Evolutionary conservation across 92 coral and sea anemone species (phyloP), one percentile per base, ranked within the genome.

Genomic region (Isaurus tuberculatus): DNA sequence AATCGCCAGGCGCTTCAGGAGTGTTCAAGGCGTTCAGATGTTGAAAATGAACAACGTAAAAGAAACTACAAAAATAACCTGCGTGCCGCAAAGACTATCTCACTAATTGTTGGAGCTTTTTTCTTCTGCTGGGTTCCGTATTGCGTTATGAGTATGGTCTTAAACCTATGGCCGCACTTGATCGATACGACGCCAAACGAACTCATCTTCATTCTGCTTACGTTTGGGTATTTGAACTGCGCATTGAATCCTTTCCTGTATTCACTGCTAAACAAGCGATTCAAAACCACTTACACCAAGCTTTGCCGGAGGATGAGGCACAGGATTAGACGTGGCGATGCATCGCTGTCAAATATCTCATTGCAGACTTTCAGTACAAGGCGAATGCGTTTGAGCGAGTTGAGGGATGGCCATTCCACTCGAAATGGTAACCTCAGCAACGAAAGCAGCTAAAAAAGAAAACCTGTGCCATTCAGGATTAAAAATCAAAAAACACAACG

Each of bases 191-290:
- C 79, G 3, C 79, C 86, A 19, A 19, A 71, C 8, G 57, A 73
- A 40, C 63, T 85, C 9, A 0, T 17, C 28, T 30, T 27, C 5
- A 70, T 90, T 6, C 71, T 93, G 29, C 78, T 93, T 27, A 73
- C 88, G 94, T 86, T 88, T 55, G 97, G 97, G 22, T 93, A 93
- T 80, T 90, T 93, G 23, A 91, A 93, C 88, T 93, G 91, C 0
- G 97, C 97, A 32, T 71, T 93, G 60, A 93, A 93, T 36, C 97
- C 97, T 17, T 93, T 91, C 66, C 86, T 93, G 73, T 91, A 91
- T 71, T 90, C 97, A 13, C 92, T 93, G 78, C 90, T 93, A 9
- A 93, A 93, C 83, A 87, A 77, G 61, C 86, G 88, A 64, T 84
- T 94, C 73, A 83, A 83, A 36, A 84, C 85, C 58, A 84, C 94